A percentile compares a stretch with the other conserved stretches of the same genome.
These are phyloP conservation scores for Dendrophyllia cribrosa DNA, from an alignment of 64 coral and sea anemone species.

Conservation along the genomic window DNA sequence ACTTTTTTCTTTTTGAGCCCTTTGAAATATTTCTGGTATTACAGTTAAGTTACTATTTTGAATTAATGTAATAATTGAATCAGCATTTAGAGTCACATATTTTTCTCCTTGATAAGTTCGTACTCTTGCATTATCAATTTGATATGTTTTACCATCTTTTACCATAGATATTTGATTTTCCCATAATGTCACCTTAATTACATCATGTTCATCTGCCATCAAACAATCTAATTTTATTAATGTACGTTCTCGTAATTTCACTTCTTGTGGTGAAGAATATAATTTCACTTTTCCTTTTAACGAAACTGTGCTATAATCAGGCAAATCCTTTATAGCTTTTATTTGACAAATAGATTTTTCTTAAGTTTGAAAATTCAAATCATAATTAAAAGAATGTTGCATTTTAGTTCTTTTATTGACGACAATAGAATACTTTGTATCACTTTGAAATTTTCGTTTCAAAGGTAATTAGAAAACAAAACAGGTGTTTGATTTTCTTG, in stretches of 20 bases:
- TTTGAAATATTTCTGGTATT: background rate
- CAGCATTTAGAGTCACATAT: background rate
- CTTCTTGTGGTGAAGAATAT: too few relatives aligned
- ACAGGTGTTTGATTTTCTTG: too few relatives aligned
- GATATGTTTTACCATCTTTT: background rate
- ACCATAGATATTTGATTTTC: background rate
- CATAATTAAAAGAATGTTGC: too few relatives aligned
- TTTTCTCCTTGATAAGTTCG: background rate
- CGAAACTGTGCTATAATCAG: too few relatives aligned
- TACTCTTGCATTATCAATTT: background rate
- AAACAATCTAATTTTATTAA: constrained; percentile 5
- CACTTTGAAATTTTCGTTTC: too few relatives aligned
- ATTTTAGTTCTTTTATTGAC: too few relatives aligned
- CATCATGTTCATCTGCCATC: background rate
- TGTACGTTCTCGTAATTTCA: background rate
- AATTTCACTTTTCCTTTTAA: too few relatives aligned
- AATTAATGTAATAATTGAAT: background rate
- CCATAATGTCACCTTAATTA: background rate
- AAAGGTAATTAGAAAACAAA: too few relatives aligned
- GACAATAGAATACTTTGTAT: too few relatives aligned
- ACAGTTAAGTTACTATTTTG: background rate
- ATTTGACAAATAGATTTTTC: too few relatives aligned
- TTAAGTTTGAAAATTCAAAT: too few relatives aligned
- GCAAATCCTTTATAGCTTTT: too few relatives aligned
- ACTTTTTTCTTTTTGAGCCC: background rate